These are phyloP conservation scores for Phycodurus eques DNA, from an alignment of 2,113 vertebrate genomes.

Conservation along the genomic window DNA sequence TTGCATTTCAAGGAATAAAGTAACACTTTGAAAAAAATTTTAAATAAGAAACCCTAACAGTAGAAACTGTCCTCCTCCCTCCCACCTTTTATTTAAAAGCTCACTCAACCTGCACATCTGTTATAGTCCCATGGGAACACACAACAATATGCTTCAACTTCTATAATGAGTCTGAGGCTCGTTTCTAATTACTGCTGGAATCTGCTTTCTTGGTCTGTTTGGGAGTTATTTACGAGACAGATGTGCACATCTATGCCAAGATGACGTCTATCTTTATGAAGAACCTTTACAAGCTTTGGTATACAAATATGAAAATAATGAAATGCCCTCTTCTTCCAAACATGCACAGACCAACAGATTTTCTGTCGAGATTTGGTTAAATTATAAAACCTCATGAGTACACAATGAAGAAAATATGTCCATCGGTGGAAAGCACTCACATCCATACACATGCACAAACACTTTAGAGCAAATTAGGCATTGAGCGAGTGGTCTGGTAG, in stretches of 20 bases:
- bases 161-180: constrained; percentile 28
- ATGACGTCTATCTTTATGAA: constrained; percentile 21
- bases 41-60: background rate
- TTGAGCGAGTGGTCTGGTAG: constrained; percentile 24
- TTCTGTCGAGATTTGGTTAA: background rate
- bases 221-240: constrained; percentile 41
- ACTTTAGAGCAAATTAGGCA: constrained; percentile 27
- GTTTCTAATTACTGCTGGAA: constrained; percentile 51
- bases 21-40: background rate
- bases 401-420: background rate
- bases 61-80: constrained; percentile 10
- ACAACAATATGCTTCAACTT: constrained; percentile 53
- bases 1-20: background rate
- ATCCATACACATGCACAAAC: background rate
- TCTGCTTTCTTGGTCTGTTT: constrained; percentile 34
- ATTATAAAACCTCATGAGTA: background rate
- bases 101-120: constrained; percentile 58
- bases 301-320: background rate
- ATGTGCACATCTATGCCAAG: constrained; percentile 37
- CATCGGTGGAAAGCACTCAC: background rate
- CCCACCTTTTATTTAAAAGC: constrained; percentile 28
- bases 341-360: background rate
- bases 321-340: background rate
- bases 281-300: constrained; percentile 19
- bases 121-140: constrained; percentile 35